Evolutionary conservation across 2,888 invertebrate species (phyloP).

Genomic region (Tholera decimalis): DNA sequence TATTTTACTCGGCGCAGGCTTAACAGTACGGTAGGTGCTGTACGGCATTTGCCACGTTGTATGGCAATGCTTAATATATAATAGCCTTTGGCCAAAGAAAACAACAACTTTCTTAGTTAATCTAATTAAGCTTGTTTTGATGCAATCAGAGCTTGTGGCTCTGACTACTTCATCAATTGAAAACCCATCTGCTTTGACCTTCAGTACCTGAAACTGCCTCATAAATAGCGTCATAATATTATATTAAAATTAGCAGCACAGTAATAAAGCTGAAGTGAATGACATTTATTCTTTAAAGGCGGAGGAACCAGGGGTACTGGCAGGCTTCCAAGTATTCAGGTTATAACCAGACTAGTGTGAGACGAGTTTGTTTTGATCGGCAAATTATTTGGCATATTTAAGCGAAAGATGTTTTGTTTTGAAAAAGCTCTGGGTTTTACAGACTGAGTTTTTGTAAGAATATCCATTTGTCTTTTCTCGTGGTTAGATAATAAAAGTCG

Average conservation of each 20-base stretch:
- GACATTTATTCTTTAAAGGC: constrained; percentile 58
- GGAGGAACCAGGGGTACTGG: constrained; percentile 44
- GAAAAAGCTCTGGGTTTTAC: not conserved
- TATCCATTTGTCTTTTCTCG: not conserved
- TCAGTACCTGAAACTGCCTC: constrained; percentile 25
- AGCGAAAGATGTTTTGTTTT: constrained; percentile 25
- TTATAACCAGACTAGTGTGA: constrained; percentile 60
- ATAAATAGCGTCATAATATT: constrained; percentile 43
- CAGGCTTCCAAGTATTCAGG: constrained; percentile 51
- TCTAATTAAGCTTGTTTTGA: not conserved
- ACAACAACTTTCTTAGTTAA: not conserved
- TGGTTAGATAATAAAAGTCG: not conserved
- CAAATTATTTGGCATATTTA: constrained; percentile 48
- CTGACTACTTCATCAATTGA: constrained; percentile 16
- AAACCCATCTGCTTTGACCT: constrained; percentile 26
- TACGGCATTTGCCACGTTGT: too few species aligned
- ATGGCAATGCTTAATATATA: too few species aligned
- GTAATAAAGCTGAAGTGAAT: constrained; percentile 54
- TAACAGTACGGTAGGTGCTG: too few species aligned
- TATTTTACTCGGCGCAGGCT: too few species aligned
- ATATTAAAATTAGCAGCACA: constrained; percentile 49
- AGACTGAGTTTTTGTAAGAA: not conserved
- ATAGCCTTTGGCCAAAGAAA: too few species aligned
- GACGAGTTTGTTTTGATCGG: constrained; percentile 56
- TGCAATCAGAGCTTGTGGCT: too few species aligned